phyloP scores from a whole-genome alignment of 2,797 vertebrate species.

The Hozukius guyotensis region DNA sequence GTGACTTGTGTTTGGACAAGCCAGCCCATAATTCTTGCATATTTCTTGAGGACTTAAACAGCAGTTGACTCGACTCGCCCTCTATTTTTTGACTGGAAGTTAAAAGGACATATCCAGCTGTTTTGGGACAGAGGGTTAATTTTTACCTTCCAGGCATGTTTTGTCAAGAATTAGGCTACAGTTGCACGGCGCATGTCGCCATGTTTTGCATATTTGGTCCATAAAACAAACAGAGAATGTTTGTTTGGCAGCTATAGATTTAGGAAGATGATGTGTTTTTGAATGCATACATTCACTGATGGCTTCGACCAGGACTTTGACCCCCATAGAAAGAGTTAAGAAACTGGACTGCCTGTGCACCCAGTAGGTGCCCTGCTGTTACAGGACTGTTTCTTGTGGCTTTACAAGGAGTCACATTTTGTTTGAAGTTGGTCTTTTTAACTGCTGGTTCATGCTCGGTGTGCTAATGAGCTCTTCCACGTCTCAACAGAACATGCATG shows the following conservation, averaged over 20 bases:
- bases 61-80: conserved; percentile 53
- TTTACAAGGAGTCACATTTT: conserved; percentile 60
- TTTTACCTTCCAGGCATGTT: conserved; percentile 64
- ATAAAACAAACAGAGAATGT: neutral
- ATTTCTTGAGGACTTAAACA: conserved; percentile 68
- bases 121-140: conserved; percentile 66
- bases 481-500: conserved; percentile 15
- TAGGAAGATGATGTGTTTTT: neutral
- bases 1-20: conserved; percentile 38
- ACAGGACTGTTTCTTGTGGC: neutral
- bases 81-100: conserved; percentile 51
- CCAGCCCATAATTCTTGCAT: conserved; percentile 66
- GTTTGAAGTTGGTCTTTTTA: conserved; percentile 66
- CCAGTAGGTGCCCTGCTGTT: conserved; percentile 26
- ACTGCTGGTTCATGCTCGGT: conserved; percentile 12
- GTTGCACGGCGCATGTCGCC: neutral
- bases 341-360: neutral
- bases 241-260: neutral
- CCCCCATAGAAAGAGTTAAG: neutral
- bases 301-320: neutral
- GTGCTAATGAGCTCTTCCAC: conserved; percentile 61
- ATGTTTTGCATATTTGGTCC: conserved; percentile 1
- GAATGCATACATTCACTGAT: neutral
- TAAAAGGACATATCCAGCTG: conserved; percentile 76
- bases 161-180: conserved; percentile 49